Evolutionary conservation across 2,797 vertebrate species (phyloP), one percentile per base, ranked within the genome.

Genomic region (Gambusia yucatana): DNA sequence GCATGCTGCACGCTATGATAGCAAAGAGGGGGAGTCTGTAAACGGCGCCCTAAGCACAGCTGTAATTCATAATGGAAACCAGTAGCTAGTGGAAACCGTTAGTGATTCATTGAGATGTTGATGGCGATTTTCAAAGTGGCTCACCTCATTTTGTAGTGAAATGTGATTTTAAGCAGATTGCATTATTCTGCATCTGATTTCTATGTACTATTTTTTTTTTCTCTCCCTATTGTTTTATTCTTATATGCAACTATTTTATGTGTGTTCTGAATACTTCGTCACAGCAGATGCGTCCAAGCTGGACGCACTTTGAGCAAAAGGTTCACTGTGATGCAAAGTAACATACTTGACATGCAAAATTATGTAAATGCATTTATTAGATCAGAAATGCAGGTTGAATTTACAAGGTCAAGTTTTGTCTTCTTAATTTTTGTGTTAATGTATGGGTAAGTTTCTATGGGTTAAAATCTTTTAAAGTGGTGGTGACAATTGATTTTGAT

Each of bases 201-300:
- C 77, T 85, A 71, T 44, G 48, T 39, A 3, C 47, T 52, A 22
- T 22, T 69, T 77, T 84, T 86, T 16, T 83, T 8, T 52, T 57
- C n/a, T n/a, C 4, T 55, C 22, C 10, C 3, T 1, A 17, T 73
- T 43, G 72, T 84, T 90, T 72, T 90, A 86, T 88, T 94, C 93
- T 95, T 94, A 81, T 90, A 91, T 47, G 36, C 84, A 87, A 81
- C 77, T 93, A 94, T 94, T 94, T 95, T 94, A 92, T 83, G 55
- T 84, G 76, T 87, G 84, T 88, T 91, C 78, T 87, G 83, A 85
- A 75, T 48, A 39, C 75, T 91, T 81, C 17, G 57, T 75, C 22
- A 88, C 70, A 6, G 63, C 30, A 48, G 16, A 50, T 77, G n/a
- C 50, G 13, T 86, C 77, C 65, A 77, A 22, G 22, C 77, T 76